phyloP scores from a whole-genome alignment of 2,797 vertebrate species.

The Corythornis leucogaster region DNA sequence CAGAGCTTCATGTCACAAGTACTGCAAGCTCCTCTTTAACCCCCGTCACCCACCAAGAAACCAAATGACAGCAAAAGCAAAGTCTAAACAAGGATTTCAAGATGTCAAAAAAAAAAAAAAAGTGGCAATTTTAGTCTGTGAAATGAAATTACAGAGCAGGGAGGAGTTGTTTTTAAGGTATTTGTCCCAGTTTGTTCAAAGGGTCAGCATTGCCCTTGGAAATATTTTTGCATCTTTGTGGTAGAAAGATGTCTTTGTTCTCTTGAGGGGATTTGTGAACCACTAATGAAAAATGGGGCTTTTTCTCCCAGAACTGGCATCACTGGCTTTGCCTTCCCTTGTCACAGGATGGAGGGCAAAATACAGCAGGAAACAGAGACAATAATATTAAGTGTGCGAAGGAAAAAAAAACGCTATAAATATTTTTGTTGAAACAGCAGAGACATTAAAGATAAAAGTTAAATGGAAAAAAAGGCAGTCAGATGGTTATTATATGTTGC shows the following conservation, averaged over 20 bases:
- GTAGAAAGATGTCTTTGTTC: neutral
- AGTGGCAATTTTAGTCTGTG: neutral
- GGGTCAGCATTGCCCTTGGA: neutral
- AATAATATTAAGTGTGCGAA: slow-evolving; percentile 55
- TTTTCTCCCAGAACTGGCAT: slow-evolving; percentile 5
- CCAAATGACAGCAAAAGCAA: slow-evolving; percentile 4
- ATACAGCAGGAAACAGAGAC: slow-evolving; percentile 34
- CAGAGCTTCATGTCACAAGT: neutral
- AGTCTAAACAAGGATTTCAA: neutral
- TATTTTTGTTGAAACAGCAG: slow-evolving; percentile 79
- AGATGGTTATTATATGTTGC: slow-evolving; percentile 80
- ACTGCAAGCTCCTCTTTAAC: slow-evolving; percentile 5
- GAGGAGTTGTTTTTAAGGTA: neutral
- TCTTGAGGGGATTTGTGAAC: neutral
- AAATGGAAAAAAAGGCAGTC: slow-evolving; percentile 82
- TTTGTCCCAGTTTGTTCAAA: neutral
- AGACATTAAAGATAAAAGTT: slow-evolving; percentile 80
- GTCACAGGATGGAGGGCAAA: neutral
- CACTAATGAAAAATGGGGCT: slow-evolving; percentile 2
- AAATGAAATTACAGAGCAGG: neutral
- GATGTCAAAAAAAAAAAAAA: neutral
- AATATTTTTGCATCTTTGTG: neutral
- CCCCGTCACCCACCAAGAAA: neutral
- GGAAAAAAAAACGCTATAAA: slow-evolving; percentile 69
- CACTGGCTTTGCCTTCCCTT: neutral